These are phyloP conservation scores for Prionailurus viverrinus DNA, from an alignment of 2,113 vertebrate genomes.

Conservation along the genomic window DNA sequence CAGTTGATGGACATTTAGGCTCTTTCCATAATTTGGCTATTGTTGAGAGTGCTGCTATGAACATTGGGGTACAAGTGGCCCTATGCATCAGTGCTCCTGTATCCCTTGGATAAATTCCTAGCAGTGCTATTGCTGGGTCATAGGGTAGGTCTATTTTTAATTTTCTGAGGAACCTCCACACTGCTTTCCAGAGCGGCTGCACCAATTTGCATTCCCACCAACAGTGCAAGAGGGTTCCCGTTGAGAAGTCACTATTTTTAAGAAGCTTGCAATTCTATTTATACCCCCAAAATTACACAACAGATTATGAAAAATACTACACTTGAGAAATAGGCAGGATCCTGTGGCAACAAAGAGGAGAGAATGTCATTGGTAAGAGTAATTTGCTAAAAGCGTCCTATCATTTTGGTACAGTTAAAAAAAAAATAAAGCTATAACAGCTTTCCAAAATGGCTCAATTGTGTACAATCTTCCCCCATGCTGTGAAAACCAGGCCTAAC, in stretches of 20 bases:
- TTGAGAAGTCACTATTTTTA: background rate
- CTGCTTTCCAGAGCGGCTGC: too few relatives aligned
- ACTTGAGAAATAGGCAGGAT: background rate
- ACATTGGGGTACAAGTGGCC: too few relatives aligned
- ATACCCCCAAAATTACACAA: background rate
- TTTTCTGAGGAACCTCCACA: too few relatives aligned
- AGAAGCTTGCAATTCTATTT: background rate
- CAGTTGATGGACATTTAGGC: too few relatives aligned
- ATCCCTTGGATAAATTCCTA: too few relatives aligned
- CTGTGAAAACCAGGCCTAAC: constrained; percentile 43
- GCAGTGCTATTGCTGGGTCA: too few relatives aligned
- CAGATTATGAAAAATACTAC: background rate
- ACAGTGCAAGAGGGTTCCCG: too few relatives aligned
- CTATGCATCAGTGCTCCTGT: too few relatives aligned
- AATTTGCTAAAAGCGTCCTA: background rate
- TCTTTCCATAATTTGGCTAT: too few relatives aligned
- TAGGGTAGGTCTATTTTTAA: too few relatives aligned
- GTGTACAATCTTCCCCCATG: background rate
- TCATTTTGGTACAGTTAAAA: background rate
- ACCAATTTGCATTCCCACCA: too few relatives aligned
- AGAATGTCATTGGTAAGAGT: constrained; percentile 18
- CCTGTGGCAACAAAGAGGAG: background rate
- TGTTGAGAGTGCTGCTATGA: too few relatives aligned
- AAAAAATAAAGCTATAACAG: background rate
- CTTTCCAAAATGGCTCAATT: background rate